A percentile compares a stretch with the other conserved stretches of the same genome.
phyloP scores from a whole-genome alignment of 2,113 vertebrate genomes.

The Panthera uncia region DNA sequence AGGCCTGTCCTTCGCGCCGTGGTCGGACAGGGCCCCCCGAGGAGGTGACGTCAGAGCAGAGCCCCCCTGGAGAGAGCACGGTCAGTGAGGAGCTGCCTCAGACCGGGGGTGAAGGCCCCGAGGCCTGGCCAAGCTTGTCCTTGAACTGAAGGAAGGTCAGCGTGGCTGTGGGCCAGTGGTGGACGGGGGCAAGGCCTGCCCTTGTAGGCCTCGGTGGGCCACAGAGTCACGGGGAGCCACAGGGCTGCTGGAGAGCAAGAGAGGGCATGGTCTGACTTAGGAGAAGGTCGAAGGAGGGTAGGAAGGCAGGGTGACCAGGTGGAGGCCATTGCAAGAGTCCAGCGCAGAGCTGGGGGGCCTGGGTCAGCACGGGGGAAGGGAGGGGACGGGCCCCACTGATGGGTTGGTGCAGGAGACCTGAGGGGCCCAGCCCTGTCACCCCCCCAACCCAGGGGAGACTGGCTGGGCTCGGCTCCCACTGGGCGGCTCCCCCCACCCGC shows the following conservation, averaged over 20 bases:
- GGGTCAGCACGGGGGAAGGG: no score
- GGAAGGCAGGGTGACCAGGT: not conserved
- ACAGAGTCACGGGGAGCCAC: rapidly evolving
- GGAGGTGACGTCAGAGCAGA: rapidly evolving
- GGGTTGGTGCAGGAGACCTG: rapidly evolving
- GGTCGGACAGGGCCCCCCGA: not conserved
- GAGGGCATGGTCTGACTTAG: rapidly evolving
- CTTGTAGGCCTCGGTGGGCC: rapidly evolving
- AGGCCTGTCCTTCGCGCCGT: rapidly evolving
- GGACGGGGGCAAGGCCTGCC: rapidly evolving
- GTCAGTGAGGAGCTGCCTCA: no score
- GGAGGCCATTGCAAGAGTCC: rapidly evolving
- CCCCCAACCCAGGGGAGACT: rapidly evolving
- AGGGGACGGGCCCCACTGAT: rapidly evolving
- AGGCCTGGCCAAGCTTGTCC: no score
- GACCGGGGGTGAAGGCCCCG: not conserved
- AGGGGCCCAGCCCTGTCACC: not conserved
- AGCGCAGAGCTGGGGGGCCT: not conserved
- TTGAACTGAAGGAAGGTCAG: not conserved
- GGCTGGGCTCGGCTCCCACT: rapidly evolving
- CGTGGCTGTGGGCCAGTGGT: rapidly evolving
- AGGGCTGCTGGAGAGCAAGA: not conserved
- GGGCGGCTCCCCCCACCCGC: rapidly evolving
- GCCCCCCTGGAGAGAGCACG: no score
- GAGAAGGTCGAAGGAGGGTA: rapidly evolving